Base-by-base conservation (phyloP, 1,140 invertebrate species). In the Drosophila teissieri region DNA sequence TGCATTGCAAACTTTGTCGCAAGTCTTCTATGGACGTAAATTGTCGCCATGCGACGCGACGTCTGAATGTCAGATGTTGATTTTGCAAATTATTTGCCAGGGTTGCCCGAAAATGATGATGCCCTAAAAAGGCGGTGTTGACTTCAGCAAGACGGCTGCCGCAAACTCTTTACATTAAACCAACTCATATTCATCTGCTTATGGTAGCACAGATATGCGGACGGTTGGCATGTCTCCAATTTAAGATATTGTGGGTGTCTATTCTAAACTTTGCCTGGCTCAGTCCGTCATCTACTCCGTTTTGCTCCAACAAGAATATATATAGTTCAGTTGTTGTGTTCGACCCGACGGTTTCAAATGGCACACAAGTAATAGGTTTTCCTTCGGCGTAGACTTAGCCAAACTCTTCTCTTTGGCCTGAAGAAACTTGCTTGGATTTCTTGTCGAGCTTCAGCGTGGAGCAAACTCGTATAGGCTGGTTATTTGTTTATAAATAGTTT, bases 21-120 rank as follows among this genome's bases (percentile, higher is more conserved):
- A 80, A 68, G 31, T 52, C 49, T 73, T 73, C 52, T 73, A 70
- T 79, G 58, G 40, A 61, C 52, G 44, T 51, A 82, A 82, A 88
- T 73, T 88, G 78, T 75, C 64, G 78, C 69, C 81, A 63, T 81
- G 70, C 54, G 68, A 27, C 42, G 65, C 58, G 68, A 22, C 42
- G 48, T 48, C 73, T 82, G 70, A 73, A 77, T 75, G 82, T 73
- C 67, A 70, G 65, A 56, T 88, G 84, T 88, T 88, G 77, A 78
- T 88, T 88, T 88, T 89, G 74, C 73, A 89, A 88, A 88, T 88
- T 88, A 84, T 84, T 88, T 88, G 55, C 73, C 58, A 73, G 82
- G 84, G 84, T 48, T 80, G 70, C 15, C 56, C 67, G 14, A 73
- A 76, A 72, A 89, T 80, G 79, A 83, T 89, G 83, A 88, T 88